These are phyloP conservation scores for Eledone cirrhosa DNA, from an alignment of 2,888 invertebrate species.

Conservation along the genomic window DNA sequence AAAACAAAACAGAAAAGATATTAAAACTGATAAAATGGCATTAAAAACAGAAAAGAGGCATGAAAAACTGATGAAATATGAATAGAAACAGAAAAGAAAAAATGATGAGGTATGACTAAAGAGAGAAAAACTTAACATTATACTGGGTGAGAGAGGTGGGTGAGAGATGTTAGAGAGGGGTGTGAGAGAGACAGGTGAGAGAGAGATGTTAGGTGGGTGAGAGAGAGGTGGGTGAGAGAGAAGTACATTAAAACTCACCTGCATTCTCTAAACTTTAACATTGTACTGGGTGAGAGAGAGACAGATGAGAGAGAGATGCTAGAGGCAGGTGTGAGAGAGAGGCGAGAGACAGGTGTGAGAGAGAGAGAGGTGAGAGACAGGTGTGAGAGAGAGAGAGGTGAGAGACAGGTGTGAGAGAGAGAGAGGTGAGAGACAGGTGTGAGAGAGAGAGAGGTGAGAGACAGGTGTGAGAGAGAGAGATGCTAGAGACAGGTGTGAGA, in stretches of 20 bases:
- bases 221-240: neutral
- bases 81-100: neutral
- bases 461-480: too few relatives aligned
- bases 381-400: too few relatives aligned
- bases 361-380: too few relatives aligned
- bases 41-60: neutral
- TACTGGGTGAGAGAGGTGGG: neutral
- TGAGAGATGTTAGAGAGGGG: neutral
- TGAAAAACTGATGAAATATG: neutral
- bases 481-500: too few relatives aligned
- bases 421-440: too few relatives aligned
- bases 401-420: too few relatives aligned
- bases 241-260: neutral
- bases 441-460: too few relatives aligned
- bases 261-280: conserved; percentile 29
- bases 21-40: neutral
- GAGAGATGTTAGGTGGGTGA: neutral
- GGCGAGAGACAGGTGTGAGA: too few relatives aligned
- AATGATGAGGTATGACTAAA: neutral
- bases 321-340: too few relatives aligned
- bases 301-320: too few relatives aligned
- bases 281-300: conserved; percentile 21
- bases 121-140: too few relatives aligned
- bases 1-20: neutral
- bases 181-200: neutral